Base-by-base conservation (phyloP, 64 coral and sea anemone genomes). In the Pocillopora verrucosa region DNA sequence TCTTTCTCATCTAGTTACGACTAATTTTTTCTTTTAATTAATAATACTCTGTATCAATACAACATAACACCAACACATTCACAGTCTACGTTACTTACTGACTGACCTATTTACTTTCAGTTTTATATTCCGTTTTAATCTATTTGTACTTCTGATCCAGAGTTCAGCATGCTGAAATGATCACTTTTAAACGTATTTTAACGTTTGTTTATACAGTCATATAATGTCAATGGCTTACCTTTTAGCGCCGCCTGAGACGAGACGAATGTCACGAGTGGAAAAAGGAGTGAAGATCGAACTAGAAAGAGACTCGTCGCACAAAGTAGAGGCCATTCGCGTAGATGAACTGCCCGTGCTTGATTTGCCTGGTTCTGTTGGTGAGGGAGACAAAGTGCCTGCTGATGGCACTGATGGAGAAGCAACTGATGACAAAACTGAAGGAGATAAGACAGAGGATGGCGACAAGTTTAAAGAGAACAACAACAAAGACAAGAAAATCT, bases 401-500 rank as follows among this genome's bases (percentile, higher is more conserved):
- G 95, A 93, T 7, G 84, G 83, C 62, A 83, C 84, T 13, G 91
- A 96, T 19, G 79, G 56, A 34, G 95, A 90, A 58, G 34, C n/a
- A 30, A 91, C 77, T n/a, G 91, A 96, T 24, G 94, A 96, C 65
- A 96, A 93, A 57, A 78, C 84, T 10, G 90, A 88, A 59, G 89
- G 67, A 4, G 93, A 95, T 34, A 95, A 95, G 63, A 68, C 72
- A 1, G 93, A 98, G 7, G 90, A 94, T 4, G 89, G 79, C 12
- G 86, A 86, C 41, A 94, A 92, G 17, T 15, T 13, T 6, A 95
- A 95, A 75, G 95, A 93, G 13, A 78, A 88, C 22, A 84, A 70
- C 58, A 67, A 60, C 10, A 93, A 93, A 34, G 94, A 95, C 10
- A 99, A 99, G 86, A 95, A 95, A 91, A 65, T 99, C 26, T 99